Conservation (phyloP, 2,113 vertebrate genomes). For the Strigops habroptila region DNA sequence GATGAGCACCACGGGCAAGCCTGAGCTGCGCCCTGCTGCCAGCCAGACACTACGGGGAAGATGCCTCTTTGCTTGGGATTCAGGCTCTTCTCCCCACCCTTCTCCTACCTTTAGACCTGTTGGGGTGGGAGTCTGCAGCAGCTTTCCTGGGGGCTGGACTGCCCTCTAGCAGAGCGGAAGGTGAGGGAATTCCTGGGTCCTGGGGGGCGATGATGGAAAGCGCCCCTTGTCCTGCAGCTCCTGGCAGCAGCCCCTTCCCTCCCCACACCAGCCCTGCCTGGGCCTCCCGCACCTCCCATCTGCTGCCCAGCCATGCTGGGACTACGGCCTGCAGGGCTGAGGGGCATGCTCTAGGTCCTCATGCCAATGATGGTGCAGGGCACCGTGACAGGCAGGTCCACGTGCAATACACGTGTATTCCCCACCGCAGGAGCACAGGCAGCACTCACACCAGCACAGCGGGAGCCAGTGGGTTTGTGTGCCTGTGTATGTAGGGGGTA, state of each 20-base stretch:
- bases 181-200: background rate
- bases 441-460: background rate
- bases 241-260: background rate
- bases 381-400: rapidly evolving
- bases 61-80: background rate
- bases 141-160: background rate
- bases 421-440: background rate
- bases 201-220: rapidly evolving
- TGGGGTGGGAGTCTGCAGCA: background rate
- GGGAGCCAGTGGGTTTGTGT: rapidly evolving
- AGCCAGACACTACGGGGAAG: background rate
- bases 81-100: background rate
- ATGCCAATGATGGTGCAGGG: background rate
- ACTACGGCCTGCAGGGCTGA: too few species aligned
- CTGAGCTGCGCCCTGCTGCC: background rate
- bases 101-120: background rate
- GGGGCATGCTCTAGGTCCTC: rapidly evolving
- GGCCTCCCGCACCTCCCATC: background rate
- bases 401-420: rapidly evolving
- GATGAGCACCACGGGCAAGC: background rate
- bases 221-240: background rate
- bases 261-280: background rate
- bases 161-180: background rate
- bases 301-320: background rate
- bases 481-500: background rate